These are phyloP conservation scores for Ptilonorhynchus violaceus DNA, from an alignment of 2,113 vertebrate genomes.

Conservation along the genomic window DNA sequence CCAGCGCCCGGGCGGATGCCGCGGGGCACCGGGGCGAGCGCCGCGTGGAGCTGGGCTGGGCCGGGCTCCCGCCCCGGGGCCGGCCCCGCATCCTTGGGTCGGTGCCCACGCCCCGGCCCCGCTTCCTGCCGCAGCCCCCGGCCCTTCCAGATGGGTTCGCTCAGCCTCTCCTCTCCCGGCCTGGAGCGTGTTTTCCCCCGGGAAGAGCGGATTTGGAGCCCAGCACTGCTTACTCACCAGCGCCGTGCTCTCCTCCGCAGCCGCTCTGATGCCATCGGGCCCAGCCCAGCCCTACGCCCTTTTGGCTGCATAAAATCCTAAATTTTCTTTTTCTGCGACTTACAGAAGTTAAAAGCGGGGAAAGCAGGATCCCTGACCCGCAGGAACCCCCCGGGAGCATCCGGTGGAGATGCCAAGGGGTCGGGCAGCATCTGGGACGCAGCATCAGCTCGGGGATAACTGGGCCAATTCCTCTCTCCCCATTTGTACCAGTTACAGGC, in stretches of 20 bases:
- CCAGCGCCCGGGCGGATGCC: not conserved
- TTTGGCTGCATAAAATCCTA: rapidly evolving
- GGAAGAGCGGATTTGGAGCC: not conserved
- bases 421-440: not conserved
- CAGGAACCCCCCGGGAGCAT: not conserved
- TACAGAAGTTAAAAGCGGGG: not conserved
- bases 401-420: not conserved
- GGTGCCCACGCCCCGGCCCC: rapidly evolving
- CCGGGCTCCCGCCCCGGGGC: not conserved
- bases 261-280: not conserved
- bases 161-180: not conserved
- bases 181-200: rapidly evolving
- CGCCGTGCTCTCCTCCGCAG: not conserved
- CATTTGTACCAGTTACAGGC: not conserved
- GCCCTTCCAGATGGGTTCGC: not conserved
- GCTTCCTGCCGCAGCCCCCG: not conserved
- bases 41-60: rapidly evolving
- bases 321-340: not conserved
- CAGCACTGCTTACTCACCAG: not conserved
- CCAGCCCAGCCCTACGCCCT: rapidly evolving
- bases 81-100: not conserved
- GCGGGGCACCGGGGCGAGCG: not conserved
- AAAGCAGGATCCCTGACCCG: not conserved
- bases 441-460: not conserved
- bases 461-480: not conserved